Percentiles rank a stretch among this genome's conserved stretches.
phyloP scores from a whole-genome alignment of 2,888 invertebrate species.

The Mythimna albipuncta region DNA sequence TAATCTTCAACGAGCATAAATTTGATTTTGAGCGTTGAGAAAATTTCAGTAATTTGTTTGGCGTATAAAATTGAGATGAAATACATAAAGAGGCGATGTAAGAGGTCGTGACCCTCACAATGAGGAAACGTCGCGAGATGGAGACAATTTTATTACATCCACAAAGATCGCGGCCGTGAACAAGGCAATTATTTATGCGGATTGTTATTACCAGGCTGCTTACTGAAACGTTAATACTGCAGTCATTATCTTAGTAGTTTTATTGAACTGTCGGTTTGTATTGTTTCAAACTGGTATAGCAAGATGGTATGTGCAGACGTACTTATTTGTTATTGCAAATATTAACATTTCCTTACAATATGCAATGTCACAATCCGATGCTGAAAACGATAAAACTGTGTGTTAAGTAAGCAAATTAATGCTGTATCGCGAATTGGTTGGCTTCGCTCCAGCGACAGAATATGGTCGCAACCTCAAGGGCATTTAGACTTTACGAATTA shows the following conservation, averaged over 20 bases:
- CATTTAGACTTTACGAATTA: conserved; percentile 74
- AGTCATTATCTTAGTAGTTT: conserved; percentile 36
- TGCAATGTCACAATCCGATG: conserved; percentile 60
- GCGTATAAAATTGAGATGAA: conserved; percentile 60
- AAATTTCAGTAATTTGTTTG: conserved; percentile 57
- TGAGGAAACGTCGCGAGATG: conserved; percentile 60
- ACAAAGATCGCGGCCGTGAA: conserved; percentile 61
- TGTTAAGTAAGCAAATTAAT: conserved; percentile 77
- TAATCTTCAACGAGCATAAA: conserved; percentile 64
- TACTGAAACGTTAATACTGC: conserved; percentile 38
- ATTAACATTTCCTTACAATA: conserved; percentile 48
- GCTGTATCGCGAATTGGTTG: conserved; percentile 79
- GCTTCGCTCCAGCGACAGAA: conserved; percentile 78
- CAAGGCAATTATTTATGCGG: conserved; percentile 56
- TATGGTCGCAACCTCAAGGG: conserved; percentile 82
- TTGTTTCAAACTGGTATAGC: conserved; percentile 27
- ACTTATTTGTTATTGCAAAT: conserved; percentile 37
- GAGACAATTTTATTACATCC: conserved; percentile 61
- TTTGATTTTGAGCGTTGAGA: conserved; percentile 57
- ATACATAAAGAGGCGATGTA: conserved; percentile 56
- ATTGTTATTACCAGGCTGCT: conserved; percentile 48
- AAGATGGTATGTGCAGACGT: conserved; percentile 19
- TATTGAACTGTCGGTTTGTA: conserved; percentile 33
- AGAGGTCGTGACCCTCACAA: conserved; percentile 64
- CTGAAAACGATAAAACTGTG: conserved; percentile 66